Evolutionary conservation across 2,113 vertebrate genomes (phyloP).

Genomic region (Tor tambroides): DNA sequence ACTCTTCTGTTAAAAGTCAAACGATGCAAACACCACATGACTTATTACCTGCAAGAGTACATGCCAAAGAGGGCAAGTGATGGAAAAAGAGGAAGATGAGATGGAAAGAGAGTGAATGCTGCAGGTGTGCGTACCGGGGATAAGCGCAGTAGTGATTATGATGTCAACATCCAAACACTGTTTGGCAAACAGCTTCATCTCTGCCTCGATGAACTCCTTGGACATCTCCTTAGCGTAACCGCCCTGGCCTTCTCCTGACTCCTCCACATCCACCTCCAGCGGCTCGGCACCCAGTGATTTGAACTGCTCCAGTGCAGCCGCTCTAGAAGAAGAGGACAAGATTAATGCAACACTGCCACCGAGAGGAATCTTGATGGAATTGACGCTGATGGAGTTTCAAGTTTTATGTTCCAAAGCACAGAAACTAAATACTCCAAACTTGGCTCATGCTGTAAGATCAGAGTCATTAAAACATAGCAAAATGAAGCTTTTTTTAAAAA

Average conservation of each 20-base stretch:
- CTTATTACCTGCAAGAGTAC: not conserved
- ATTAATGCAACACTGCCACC: slow-evolving; percentile 28
- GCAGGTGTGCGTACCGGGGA: slow-evolving; percentile 82
- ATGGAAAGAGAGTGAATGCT: not conserved
- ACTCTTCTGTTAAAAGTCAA: not conserved
- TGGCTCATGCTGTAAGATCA: not conserved
- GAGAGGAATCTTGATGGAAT: slow-evolving; percentile 5
- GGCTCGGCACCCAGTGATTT: slow-evolving; percentile 96
- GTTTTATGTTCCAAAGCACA: not conserved
- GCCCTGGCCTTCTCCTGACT: slow-evolving; percentile 94
- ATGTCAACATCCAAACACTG: slow-evolving; percentile 96
- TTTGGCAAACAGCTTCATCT: slow-evolving; percentile 96
- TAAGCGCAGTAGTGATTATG: slow-evolving; percentile 92
- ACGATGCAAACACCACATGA: not conserved
- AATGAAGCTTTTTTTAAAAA: not conserved
- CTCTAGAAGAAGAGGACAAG: slow-evolving; percentile 70
- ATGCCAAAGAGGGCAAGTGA: not conserved
- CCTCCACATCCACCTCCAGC: slow-evolving; percentile 90
- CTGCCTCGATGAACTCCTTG: slow-evolving; percentile 95
- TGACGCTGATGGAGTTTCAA: not conserved
- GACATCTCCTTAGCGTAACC: slow-evolving; percentile 98
- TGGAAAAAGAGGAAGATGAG: not conserved
- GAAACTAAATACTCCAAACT: not conserved
- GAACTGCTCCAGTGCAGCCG: slow-evolving; percentile 94
- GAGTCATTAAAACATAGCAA: not conserved